phyloP scores from a whole-genome alignment of 2,113 vertebrate species.

The Aviceda subcristata region DNA sequence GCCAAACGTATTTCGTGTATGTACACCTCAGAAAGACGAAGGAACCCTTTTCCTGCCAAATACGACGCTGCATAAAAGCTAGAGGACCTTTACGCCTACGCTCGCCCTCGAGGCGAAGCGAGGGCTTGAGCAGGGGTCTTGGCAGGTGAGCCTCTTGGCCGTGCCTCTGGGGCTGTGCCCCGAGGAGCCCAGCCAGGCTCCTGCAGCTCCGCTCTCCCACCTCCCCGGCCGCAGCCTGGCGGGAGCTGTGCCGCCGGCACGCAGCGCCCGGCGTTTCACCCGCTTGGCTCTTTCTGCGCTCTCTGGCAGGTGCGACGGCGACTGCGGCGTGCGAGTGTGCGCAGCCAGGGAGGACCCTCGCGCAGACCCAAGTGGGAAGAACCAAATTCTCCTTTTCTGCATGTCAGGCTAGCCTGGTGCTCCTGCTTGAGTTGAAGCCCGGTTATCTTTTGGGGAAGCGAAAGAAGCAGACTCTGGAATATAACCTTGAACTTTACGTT shows the following conservation, averaged over 20 bases:
- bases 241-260: background rate
- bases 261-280: background rate
- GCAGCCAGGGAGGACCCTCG: background rate
- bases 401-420: background rate
- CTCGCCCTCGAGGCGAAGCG: rapidly evolving
- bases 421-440: background rate
- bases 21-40: background rate
- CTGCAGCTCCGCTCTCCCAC: background rate
- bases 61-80: background rate
- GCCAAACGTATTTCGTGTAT: background rate
- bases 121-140: background rate
- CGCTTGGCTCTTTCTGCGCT: background rate
- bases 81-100: background rate
- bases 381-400: background rate
- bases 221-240: background rate
- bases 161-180: background rate
- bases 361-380: background rate
- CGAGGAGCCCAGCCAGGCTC: background rate
- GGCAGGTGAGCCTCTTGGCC: background rate
- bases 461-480: background rate
- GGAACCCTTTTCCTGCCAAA: background rate
- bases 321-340: background rate
- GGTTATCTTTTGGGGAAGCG: background rate
- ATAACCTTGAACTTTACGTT: background rate
- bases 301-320: background rate